Evolutionary conservation across 2,888 invertebrate genomes (phyloP).

Genomic region (Rambutsinella grinnellia): DNA sequence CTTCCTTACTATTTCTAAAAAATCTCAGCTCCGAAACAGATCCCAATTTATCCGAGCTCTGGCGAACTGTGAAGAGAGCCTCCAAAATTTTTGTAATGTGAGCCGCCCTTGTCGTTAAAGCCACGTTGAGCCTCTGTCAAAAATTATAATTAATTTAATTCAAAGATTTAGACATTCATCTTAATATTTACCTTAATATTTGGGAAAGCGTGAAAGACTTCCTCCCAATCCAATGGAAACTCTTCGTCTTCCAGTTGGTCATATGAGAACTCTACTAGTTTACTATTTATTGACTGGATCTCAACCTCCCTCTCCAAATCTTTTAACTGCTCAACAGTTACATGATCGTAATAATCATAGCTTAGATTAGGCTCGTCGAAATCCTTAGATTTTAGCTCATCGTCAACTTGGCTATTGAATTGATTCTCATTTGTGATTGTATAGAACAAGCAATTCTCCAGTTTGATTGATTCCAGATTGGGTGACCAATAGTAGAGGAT

Average conservation of each 20-base stretch:
- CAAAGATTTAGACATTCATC: background rate
- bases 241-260: constrained; percentile 52
- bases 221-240: constrained; percentile 54
- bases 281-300: constrained; percentile 16
- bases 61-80: constrained; percentile 15
- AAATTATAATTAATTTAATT: background rate
- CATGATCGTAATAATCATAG: constrained; percentile 58
- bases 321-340: constrained; percentile 56
- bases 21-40: constrained; percentile 9
- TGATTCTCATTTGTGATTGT: constrained; percentile 54
- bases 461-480: constrained; percentile 40
- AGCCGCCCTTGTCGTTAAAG: constrained; percentile 25
- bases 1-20: constrained; percentile 13
- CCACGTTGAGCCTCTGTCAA: constrained; percentile 38
- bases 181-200: constrained; percentile 39
- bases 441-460: constrained; percentile 57
- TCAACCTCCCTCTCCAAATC: constrained; percentile 20
- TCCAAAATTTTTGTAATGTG: constrained; percentile 35
- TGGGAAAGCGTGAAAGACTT: constrained; percentile 52
- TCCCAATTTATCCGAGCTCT: constrained; percentile 14
- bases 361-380: constrained; percentile 51
- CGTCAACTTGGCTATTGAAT: constrained; percentile 11
- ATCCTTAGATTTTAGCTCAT: constrained; percentile 37
- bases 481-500: constrained; percentile 55
- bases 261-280: constrained; percentile 34